Evolutionary conservation across 1,140 invertebrate species (phyloP).

Genomic region (Ridgeia piscesae): DNA sequence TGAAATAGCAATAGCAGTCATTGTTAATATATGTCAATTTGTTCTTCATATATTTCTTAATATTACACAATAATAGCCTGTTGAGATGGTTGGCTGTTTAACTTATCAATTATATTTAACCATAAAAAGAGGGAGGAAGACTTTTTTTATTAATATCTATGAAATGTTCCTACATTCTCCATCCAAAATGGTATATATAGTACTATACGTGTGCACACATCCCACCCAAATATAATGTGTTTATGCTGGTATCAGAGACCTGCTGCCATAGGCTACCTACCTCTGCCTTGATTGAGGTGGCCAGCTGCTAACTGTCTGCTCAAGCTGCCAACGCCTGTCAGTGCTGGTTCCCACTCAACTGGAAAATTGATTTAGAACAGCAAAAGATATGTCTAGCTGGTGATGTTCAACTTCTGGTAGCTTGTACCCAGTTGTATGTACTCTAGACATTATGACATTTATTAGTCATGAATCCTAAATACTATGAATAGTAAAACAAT

Average conservation of each 20-base stretch:
- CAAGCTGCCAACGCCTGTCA: background rate
- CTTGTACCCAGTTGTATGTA: background rate
- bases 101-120: too few species aligned
- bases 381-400: background rate
- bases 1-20: too few species aligned
- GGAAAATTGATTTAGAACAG: background rate
- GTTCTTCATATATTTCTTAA: too few species aligned
- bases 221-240: background rate
- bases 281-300: background rate
- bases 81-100: too few species aligned
- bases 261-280: background rate
- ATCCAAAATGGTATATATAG: too few species aligned
- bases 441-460: background rate
- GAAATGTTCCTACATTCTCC: too few species aligned
- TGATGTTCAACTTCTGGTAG: background rate
- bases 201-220: background rate
- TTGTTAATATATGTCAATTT: too few species aligned
- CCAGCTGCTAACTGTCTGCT: background rate
- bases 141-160: too few species aligned
- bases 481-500: background rate
- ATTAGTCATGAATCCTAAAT: background rate
- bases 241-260: background rate
- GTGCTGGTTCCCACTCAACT: background rate
- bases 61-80: too few species aligned
- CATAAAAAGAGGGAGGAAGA: too few species aligned